Evolutionary conservation across 2,888 invertebrate species (phyloP), one percentile per base, ranked within the genome.

Genomic region (Ornithoptera priamus): DNA sequence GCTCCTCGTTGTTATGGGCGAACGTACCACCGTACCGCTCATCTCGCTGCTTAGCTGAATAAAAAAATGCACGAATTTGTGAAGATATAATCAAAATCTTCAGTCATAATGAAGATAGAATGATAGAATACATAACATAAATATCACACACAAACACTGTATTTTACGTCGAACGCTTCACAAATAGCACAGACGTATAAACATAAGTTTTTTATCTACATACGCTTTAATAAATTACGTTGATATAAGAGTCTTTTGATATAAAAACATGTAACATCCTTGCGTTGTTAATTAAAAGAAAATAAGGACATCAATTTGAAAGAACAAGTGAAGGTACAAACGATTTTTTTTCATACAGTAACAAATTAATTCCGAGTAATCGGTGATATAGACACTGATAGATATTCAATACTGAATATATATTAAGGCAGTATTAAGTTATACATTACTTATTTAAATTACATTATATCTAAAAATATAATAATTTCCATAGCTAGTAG

Each of bases 231-330:
- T 50, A 18, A 50, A 50, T 50, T 50, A 50, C 5, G 15, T 15
- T 50, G 50, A 50, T 50, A 3, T 50, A 50, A 50, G 50, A 50
- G 20, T 46, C 20, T 58, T 3, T 58, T 22, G 17, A 58, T 58
- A 58, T 58, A 58, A 58, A 58, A 22, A 58, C 58, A 58, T 18
- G 58, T 22, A 20, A 58, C 58, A 20, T 58, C n/a, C 3, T 58
- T 58, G 18, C 2, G 17, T 50, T 50, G 18, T 50, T 17, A 50
- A 50, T 50, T 18, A 50, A 50, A 50, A 12, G 50, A 50, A 50
- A 50, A 50, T 50, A 50, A 50, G 1, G 18, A 50, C 15, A 17
- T 50, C 17, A 50, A 17, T 50, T 50, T 50, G 15, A 17, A 50
- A 50, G 50, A 17, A 50, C 50, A 50, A 50, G 50, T 50, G 50